These are phyloP conservation scores for cat (Felis catus) DNA, from an alignment of 2,113 vertebrate genomes.

Conservation along the genomic window F.catus_Fca126_mat1.0 CM031423.1:16659001-16659500, in stretches of 20 bases:
- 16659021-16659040: too few relatives aligned
- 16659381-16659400: constrained; percentile 23
- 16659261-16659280: not conserved
- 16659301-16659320: constrained; percentile 26
- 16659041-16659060: too few relatives aligned
- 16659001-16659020: too few relatives aligned
- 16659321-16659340: not conserved
- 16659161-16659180: not conserved
- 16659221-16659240: not conserved
- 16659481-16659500: constrained; percentile 22
- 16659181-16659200: not conserved
- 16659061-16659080: too few relatives aligned
- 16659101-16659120: too few relatives aligned
- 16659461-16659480: constrained; percentile 20
- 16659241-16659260: not conserved
- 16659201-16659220: not conserved
- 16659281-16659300: not conserved
- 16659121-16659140: not conserved
- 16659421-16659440: not conserved
- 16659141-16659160: constrained; percentile 1
- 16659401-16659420: not conserved
- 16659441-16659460: constrained; percentile 24
- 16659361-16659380: constrained; percentile 9
- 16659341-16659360: not conserved
- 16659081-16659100: too few relatives aligned